phyloP scores from a whole-genome alignment of 2,113 vertebrate genomes.

The Ceyx cyanopectus region DNA sequence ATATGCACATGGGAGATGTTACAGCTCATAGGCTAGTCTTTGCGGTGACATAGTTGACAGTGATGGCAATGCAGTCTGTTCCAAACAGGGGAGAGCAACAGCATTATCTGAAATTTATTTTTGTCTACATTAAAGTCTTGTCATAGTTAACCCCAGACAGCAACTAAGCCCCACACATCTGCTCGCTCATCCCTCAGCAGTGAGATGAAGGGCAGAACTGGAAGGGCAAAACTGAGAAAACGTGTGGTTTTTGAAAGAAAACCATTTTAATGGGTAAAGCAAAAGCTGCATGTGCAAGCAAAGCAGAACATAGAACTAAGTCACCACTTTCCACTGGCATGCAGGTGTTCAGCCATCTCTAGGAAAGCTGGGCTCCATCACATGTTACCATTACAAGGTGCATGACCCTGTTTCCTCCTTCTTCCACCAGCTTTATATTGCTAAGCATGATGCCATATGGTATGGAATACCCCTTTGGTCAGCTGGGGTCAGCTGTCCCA shows the following conservation, averaged over 20 bases:
- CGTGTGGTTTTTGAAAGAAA: not conserved
- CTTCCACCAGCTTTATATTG: not conserved
- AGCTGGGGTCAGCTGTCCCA: not conserved
- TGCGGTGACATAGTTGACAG: conserved; percentile 22
- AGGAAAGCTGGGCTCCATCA: not conserved
- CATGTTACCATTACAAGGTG: not conserved
- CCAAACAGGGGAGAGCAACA: not conserved
- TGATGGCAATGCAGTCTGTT: not conserved
- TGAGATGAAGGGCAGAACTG: not conserved
- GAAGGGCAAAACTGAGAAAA: not conserved
- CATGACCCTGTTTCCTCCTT: not conserved
- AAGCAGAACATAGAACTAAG: not conserved
- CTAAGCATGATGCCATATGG: not conserved
- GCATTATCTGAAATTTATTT: not conserved
- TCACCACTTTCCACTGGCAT: not conserved
- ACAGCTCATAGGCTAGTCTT: not conserved
- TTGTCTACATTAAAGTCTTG: not conserved
- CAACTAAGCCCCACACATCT: not conserved
- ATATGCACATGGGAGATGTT: conserved; percentile 35
- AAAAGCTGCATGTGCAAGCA: not conserved
- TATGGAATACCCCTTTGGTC: not conserved
- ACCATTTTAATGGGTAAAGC: not conserved
- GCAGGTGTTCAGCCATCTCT: not conserved
- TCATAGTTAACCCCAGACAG: not conserved
- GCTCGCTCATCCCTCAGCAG: not conserved